Evolutionary conservation across 2,888 invertebrate genomes (phyloP).

Genomic region (Eumerus sabulonum): DNA sequence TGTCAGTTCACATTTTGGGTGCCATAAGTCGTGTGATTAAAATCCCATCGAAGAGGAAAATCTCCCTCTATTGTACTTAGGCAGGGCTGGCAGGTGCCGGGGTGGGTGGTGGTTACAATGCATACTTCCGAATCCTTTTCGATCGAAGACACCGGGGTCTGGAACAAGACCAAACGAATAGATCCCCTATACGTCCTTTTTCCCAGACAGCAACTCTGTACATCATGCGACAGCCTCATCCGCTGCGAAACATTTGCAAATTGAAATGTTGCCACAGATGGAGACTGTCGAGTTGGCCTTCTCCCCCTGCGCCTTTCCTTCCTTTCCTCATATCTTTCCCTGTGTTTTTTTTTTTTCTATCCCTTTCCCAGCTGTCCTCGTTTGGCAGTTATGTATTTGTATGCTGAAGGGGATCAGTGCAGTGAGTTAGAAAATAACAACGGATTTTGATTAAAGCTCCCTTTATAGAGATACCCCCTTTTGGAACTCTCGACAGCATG

Average conservation of each 20-base stretch:
- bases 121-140: constrained; percentile 65
- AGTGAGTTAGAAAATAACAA: constrained; percentile 82
- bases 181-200: constrained; percentile 40
- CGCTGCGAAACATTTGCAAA: constrained; percentile 69
- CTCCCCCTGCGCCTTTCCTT: not conserved
- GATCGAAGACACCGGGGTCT: constrained; percentile 57
- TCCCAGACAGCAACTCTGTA: constrained; percentile 42
- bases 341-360: not conserved
- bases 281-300: constrained; percentile 63
- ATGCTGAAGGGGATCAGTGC: constrained; percentile 79
- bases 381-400: constrained; percentile 16
- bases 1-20: constrained; percentile 78
- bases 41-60: constrained; percentile 75
- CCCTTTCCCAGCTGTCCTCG: not conserved
- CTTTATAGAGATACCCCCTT: constrained; percentile 72
- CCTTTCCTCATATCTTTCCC: no score
- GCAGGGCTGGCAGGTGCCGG: constrained; percentile 58
- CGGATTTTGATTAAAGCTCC: constrained; percentile 80
- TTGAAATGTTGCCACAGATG: constrained; percentile 69
- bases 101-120: constrained; percentile 49
- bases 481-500: constrained; percentile 6
- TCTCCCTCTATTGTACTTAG: constrained; percentile 39
- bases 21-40: constrained; percentile 79
- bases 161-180: constrained; percentile 9
- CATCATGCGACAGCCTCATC: constrained; percentile 66